Evolutionary conservation across 2,888 invertebrate species (phyloP).

Genomic region (Eutolmus rufibarbis): DNA sequence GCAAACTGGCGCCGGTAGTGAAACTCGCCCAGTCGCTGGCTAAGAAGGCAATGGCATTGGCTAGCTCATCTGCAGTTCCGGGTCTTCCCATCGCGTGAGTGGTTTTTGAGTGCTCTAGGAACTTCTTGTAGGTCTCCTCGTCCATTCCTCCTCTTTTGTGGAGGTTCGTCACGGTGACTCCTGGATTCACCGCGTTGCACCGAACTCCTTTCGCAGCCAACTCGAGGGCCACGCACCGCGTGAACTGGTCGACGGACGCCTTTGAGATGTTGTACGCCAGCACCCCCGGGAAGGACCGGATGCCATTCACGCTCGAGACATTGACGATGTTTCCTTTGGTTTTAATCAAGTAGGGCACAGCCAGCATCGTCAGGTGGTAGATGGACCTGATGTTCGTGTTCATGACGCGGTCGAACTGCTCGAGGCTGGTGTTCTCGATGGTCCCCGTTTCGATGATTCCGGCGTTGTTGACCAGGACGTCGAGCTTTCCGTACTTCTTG

Average conservation of each 20-base stretch:
- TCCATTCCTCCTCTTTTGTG: constrained; percentile 87
- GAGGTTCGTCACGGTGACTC: constrained; percentile 87
- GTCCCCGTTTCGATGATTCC: constrained; percentile 82
- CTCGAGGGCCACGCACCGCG: constrained; percentile 89
- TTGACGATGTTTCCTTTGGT: constrained; percentile 93
- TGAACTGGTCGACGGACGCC: constrained; percentile 93
- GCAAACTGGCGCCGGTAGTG: constrained; percentile 87
- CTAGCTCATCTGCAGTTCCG: constrained; percentile 85
- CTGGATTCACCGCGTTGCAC: constrained; percentile 90
- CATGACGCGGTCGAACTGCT: constrained; percentile 89
- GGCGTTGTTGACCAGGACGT: constrained; percentile 90
- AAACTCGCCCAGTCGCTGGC: constrained; percentile 89
- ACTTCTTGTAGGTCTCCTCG: constrained; percentile 81
- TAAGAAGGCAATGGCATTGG: constrained; percentile 87
- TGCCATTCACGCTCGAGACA: constrained; percentile 92
- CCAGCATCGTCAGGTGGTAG: constrained; percentile 84
- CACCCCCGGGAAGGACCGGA: constrained; percentile 88
- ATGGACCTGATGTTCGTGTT: constrained; percentile 86
- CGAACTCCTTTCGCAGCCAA: constrained; percentile 82
- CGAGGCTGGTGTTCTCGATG: constrained; percentile 84
- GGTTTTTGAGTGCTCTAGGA: constrained; percentile 81
- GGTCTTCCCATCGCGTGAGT: constrained; percentile 93
- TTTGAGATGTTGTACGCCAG: constrained; percentile 93
- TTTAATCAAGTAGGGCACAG: constrained; percentile 83
- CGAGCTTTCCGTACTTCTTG: constrained; percentile 76